A percentile compares a stretch with the other conserved stretches of the same genome.
Evolutionary conservation across 2,797 vertebrate species (phyloP).

Genomic region (Mormyrops attenuatus): DNA sequence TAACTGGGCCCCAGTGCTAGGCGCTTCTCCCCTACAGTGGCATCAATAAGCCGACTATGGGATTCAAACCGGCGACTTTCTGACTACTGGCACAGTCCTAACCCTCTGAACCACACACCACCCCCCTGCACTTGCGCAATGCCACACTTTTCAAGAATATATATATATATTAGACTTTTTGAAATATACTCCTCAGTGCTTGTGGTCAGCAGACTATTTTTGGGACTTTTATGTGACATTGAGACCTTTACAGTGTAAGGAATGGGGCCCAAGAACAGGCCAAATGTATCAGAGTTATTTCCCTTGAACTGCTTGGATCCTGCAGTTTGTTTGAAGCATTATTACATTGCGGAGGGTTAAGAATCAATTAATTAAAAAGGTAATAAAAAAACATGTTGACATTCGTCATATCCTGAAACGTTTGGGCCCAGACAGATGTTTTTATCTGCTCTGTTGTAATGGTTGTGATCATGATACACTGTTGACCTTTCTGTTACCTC

Average conservation of each 20-base stretch:
- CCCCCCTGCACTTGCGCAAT: neutral
- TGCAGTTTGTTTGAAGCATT: neutral
- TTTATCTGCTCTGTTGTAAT: neutral
- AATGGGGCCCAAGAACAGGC: neutral
- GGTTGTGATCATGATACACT: neutral
- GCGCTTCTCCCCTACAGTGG: neutral
- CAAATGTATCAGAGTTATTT: neutral
- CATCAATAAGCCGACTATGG: neutral
- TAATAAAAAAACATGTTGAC: neutral
- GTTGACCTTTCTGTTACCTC: neutral
- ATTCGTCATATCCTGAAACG: neutral
- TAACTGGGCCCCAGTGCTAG: neutral
- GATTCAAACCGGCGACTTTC: neutral
- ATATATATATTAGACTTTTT: neutral
- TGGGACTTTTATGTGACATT: neutral
- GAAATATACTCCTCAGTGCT: neutral
- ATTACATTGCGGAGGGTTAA: neutral
- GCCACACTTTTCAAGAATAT: neutral
- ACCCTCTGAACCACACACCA: neutral
- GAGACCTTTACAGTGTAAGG: neutral
- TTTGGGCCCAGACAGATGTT: neutral
- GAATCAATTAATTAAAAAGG: neutral
- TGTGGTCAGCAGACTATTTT: neutral
- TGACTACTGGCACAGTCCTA: neutral
- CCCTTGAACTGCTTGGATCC: neutral